These are phyloP conservation scores for Dendrolimus houi DNA, from an alignment of 2,888 invertebrate genomes.

Conservation along the genomic window DNA sequence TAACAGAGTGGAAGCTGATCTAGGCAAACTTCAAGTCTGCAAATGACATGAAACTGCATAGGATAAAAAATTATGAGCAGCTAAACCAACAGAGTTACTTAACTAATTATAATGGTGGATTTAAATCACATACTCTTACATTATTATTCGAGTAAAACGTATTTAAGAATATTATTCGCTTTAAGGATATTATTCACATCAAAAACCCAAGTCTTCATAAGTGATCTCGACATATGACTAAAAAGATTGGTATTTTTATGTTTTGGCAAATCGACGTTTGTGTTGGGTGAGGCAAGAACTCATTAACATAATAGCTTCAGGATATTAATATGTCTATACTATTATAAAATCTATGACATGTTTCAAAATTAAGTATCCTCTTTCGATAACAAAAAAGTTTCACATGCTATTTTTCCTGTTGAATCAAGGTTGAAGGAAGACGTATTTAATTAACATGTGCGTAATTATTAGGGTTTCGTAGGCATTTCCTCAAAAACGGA, in stretches of 20 bases:
- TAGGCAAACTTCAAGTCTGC: no score
- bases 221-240: background rate
- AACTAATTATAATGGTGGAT: no score
- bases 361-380: background rate
- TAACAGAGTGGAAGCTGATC: no score
- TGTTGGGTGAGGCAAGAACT: background rate
- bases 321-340: background rate
- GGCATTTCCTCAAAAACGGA: no score
- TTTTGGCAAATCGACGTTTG: background rate
- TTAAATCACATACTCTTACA: no score
- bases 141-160: no score
- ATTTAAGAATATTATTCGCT: no score
- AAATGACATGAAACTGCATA: no score
- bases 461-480: no score
- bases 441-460: no score
- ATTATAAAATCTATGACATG: background rate
- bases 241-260: background rate
- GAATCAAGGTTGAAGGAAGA: background rate
- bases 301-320: background rate
- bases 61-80: no score
- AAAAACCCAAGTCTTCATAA: background rate
- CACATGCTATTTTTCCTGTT: background rate
- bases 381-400: background rate
- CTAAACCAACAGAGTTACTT: no score
- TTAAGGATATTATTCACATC: background rate